These are phyloP conservation scores for Spermophilus dauricus DNA, from an alignment of 2,113 vertebrate genomes.

Conservation along the genomic window DNA sequence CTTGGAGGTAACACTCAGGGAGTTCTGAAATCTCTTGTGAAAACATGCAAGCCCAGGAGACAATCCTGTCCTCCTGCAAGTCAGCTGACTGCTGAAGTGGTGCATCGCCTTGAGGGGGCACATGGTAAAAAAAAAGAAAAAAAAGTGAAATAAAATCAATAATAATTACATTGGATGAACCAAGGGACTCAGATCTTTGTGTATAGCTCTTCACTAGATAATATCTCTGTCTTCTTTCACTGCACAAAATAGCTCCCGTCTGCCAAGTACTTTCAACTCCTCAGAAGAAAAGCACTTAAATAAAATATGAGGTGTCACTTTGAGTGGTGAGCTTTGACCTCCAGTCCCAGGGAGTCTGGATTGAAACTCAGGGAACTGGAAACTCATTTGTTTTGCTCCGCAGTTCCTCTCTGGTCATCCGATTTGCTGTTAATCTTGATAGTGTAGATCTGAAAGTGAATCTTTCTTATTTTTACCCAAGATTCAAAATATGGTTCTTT, in stretches of 20 bases:
- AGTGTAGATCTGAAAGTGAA: background rate
- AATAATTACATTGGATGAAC: background rate
- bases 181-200: background rate
- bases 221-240: conserved; percentile 36
- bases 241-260: background rate
- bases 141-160: background rate
- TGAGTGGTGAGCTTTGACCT: conserved; percentile 71
- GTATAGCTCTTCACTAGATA: background rate
- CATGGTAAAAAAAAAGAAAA: background rate
- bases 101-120: background rate
- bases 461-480: background rate
- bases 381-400: conserved; percentile 6
- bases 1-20: background rate
- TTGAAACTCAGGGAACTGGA: background rate
- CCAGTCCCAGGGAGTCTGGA: background rate
- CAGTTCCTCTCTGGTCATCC: background rate
- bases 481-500: background rate
- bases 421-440: background rate
- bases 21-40: background rate
- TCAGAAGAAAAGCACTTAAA: conserved; percentile 43
- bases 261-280: conserved; percentile 60
- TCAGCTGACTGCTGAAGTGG: background rate
- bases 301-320: conserved; percentile 68
- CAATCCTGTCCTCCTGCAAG: background rate
- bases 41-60: background rate